A percentile compares a stretch with the other conserved stretches of the same genome.
These are phyloP conservation scores for Embidobia sp. DNA, from an alignment of 2,888 invertebrate species.

Conservation along the genomic window DNA sequence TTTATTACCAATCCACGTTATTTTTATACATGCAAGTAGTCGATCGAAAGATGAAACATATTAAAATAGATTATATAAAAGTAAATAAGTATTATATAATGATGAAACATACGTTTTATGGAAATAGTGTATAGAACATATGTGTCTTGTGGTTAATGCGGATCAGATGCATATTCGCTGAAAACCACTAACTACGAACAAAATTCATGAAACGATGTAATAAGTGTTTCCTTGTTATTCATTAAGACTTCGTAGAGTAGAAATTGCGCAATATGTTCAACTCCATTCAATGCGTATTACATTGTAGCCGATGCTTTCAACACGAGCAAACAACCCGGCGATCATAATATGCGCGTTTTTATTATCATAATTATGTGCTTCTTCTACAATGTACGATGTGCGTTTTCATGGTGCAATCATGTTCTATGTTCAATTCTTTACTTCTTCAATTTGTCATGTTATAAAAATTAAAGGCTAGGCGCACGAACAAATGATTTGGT, in stretches of 20 bases:
- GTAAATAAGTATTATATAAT: slow-evolving; percentile 17
- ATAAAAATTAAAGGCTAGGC: neutral
- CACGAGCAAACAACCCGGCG: neutral
- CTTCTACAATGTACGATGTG: neutral
- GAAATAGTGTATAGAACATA: slow-evolving; percentile 32
- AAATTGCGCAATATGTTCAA: slow-evolving; percentile 37
- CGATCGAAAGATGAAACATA: too few species aligned
- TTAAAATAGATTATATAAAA: slow-evolving; percentile 24
- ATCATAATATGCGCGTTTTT: neutral
- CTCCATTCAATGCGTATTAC: slow-evolving; percentile 26
- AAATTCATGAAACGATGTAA: slow-evolving; percentile 26
- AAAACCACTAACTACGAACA: slow-evolving; percentile 33
- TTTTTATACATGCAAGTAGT: too few species aligned
- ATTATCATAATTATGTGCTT: slow-evolving; percentile 10
- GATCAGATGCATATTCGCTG: slow-evolving; percentile 37
- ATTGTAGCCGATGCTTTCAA: slow-evolving; percentile 30
- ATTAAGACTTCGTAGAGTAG: slow-evolving; percentile 30
- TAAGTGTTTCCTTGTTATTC: slow-evolving; percentile 51
- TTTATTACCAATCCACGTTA: too few species aligned
- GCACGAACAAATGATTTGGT: too few species aligned
- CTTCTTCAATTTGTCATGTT: too few species aligned
- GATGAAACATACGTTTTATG: slow-evolving; percentile 17
- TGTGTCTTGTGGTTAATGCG: slow-evolving; percentile 45
- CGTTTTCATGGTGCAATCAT: neutral
- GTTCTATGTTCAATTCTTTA: neutral